A percentile compares a stretch with the other conserved stretches of the same genome.
Evolutionary conservation across 2,113 vertebrate genomes (phyloP).

Genomic region (Barnardius zonarius): DNA sequence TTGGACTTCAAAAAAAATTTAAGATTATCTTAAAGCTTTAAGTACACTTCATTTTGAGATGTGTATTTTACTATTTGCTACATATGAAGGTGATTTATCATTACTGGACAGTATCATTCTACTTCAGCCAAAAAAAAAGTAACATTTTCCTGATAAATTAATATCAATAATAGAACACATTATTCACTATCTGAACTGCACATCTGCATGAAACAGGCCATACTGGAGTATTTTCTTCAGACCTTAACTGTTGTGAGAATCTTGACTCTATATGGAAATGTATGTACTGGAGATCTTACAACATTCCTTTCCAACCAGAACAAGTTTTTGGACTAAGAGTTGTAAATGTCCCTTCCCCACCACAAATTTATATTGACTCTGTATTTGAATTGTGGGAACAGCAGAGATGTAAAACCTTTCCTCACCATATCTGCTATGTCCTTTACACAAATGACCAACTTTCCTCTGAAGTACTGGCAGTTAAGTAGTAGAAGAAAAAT

Average conservation of each 20-base stretch:
- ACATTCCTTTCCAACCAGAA: constrained; percentile 39
- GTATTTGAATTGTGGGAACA: constrained; percentile 13
- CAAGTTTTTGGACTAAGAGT: constrained; percentile 36
- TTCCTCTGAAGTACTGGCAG: not conserved
- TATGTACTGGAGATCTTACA: constrained; percentile 21
- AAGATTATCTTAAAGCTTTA: not conserved
- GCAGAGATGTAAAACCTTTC: not conserved
- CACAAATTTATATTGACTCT: not conserved
- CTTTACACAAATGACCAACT: not conserved
- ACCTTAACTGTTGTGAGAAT: not conserved
- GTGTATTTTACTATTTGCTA: not conserved
- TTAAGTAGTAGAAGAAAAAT: not conserved
- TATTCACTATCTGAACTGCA: not conserved
- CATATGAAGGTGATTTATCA: not conserved
- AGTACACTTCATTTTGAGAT: not conserved
- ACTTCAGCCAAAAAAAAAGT: not conserved
- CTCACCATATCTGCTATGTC: not conserved
- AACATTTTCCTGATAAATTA: not conserved
- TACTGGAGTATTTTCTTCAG: not conserved
- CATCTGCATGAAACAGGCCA: not conserved
- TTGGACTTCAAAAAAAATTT: not conserved
- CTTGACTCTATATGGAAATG: constrained; percentile 44
- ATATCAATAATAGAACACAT: not conserved
- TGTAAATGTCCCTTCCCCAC: not conserved
- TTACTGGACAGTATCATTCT: not conserved